Percentiles rank a stretch among this genome's conserved stretches.
These are phyloP conservation scores for Tursiops truncatus DNA, from an alignment of 2,113 vertebrate genomes.

Conservation along the genomic window DNA sequence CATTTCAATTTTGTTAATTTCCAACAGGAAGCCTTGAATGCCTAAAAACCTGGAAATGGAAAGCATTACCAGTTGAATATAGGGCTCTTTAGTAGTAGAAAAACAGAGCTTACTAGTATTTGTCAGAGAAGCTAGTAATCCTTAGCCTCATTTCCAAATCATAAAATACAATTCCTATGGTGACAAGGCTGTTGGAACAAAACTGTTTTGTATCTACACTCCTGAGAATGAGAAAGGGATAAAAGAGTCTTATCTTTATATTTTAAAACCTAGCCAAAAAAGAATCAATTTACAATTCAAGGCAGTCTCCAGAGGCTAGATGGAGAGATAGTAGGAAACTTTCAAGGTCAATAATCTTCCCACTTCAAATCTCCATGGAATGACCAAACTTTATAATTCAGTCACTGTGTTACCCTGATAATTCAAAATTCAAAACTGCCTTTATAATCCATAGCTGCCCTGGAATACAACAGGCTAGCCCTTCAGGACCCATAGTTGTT, in stretches of 20 bases:
- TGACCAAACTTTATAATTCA: neutral
- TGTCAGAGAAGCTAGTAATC: neutral
- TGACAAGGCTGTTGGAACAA: neutral
- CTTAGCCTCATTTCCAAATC: neutral
- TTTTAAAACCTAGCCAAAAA: conserved; percentile 27
- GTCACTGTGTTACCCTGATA: neutral
- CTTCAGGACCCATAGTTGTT: neutral
- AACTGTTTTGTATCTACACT: neutral
- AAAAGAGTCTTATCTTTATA: neutral
- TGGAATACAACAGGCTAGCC: neutral
- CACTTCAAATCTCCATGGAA: neutral
- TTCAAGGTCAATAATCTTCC: neutral
- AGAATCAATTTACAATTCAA: conserved; percentile 31
- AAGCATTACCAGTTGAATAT: neutral
- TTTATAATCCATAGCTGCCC: neutral
- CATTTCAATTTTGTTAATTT: conserved; percentile 4
- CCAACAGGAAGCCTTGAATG: neutral
- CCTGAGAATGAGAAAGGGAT: neutral
- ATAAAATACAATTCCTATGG: neutral
- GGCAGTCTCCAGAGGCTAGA: neutral
- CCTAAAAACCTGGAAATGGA: neutral
- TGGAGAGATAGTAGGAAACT: neutral
- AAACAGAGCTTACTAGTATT: neutral
- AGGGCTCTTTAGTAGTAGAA: neutral
- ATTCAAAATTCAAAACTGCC: neutral